Conservation (phyloP, 2,797 vertebrate genomes). For the Sarcophilus harrisii region DNA sequence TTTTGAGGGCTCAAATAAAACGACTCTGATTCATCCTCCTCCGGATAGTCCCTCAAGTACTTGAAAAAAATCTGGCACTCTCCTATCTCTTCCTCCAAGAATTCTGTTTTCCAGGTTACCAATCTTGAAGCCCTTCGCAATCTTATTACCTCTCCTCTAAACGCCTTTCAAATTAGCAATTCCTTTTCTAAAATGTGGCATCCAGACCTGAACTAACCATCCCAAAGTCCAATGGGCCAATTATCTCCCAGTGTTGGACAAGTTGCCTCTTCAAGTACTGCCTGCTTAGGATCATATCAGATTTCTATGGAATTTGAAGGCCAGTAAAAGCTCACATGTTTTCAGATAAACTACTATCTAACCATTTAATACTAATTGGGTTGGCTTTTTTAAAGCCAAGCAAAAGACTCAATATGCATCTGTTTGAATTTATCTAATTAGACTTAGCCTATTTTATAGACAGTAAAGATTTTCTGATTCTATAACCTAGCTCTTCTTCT, state of each 20-base stretch:
- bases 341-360: not conserved
- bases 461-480: not conserved
- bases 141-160: not conserved
- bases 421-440: not conserved
- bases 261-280: not conserved
- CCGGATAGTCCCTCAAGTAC: not conserved
- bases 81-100: not conserved
- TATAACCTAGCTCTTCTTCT: not conserved
- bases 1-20: not conserved
- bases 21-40: not conserved
- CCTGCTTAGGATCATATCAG: not conserved
- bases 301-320: not conserved
- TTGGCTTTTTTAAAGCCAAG: not conserved
- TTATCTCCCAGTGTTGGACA: not conserved
- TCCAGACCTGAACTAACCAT: not conserved
- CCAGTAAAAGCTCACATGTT: not conserved
- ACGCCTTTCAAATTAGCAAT: not conserved
- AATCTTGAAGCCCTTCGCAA: not conserved
- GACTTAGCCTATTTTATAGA: not conserved
- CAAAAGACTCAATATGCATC: not conserved
- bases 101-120: not conserved
- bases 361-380: not conserved
- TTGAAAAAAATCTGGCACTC: not conserved
- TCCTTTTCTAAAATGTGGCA: not conserved
- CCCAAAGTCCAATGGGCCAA: not conserved